Base-by-base conservation (phyloP, 2,888 invertebrate genomes). In the Drosophila borborema region DNA sequence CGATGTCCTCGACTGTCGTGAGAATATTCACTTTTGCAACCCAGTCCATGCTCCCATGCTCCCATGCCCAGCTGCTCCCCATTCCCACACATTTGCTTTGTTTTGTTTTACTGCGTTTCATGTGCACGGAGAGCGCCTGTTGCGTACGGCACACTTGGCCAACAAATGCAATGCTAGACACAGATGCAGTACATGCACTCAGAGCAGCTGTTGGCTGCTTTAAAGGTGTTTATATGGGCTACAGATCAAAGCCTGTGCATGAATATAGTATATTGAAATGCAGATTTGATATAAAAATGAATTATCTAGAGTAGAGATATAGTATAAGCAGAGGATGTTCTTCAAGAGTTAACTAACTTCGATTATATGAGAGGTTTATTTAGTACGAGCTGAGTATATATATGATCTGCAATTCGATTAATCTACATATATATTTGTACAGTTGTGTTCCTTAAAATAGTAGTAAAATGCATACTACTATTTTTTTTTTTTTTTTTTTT, bases 1-100 rank as follows among this genome's bases (percentile, higher is more conserved):
- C 77, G 67, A 86, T 85, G 85, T 88, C 86, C 85, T 88, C 77
- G 61, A 74, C 72, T 79, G 81, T 88, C 85, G 85, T 85, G 85
- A 88, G 85, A 88, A 86, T 81, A 85, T 85, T 86, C 86, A 71
- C 65, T 88, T 51, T 12, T 71, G 65, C 61, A 65, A 55, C 54
- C 54, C 67, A 36, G 38, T 43, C 18, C 28, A 36, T 36, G 28
- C 45, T 7, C 40, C n/a, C n/a, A 8, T 9, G 9, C 8, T 2
- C 9, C 28, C 16, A 48, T 20, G 46, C 5, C 41, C 60, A 45
- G 46, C 66, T 12, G 12, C 12, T n/a, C n/a, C 54, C 55, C 28
- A 10, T 18, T n/a, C 12, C 20, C 16, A 20, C 20, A 18, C 49
- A 14, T 46, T 23, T 20, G 45, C 45, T 20, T 43, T 64, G 60